Base-by-base conservation (phyloP, 2,113 vertebrate genomes). In the Echinops telfairi region DNA sequence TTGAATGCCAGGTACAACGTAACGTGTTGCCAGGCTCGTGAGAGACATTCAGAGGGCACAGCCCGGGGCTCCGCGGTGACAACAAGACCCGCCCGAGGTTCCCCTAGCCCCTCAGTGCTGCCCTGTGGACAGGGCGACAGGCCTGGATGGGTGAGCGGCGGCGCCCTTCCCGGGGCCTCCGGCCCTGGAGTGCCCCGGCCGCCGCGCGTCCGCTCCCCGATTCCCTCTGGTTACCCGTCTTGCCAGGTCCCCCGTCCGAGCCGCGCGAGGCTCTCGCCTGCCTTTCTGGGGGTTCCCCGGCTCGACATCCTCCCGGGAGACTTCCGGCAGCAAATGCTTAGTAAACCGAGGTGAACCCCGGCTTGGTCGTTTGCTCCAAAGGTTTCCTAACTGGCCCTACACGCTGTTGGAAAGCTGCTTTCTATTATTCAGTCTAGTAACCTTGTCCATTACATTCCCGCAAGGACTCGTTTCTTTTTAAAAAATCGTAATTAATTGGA, bases 1-100 rank as follows among this genome's bases (percentile, higher is more conserved):
- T 98, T 99, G 58, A 98, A 97, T 89, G 97, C 97, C 76, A 99
- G 98, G 99, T 99, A 98, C 40, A 2, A 57, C 19, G 1, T 2
- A 9, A 1, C 29, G 4, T 40, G 88, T 23, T 73, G 3, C 83
- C 23, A 29, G 33, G 33, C 73, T 91, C 1, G 1, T 43, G 33
- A 33, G 23, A 25, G 20, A 5, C 31, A 78, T 88, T 90, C 64
- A 57, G 94, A 66, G 96, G 92, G 88, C 95, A 73, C 47, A 53
- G 71, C 23, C 58, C 15, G 12, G 25, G 57, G 29, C 2, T 1
- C 31, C 53, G 0, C 1, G 15, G n/a, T 19, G 57, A 29, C 25
- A 5, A 31, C 22, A 3, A 3, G 20, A 0, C 8, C 3, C 29
- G 27, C 33, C 40, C 27, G 27, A 6, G 14, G 40, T 68, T 9